phyloP scores from a whole-genome alignment of 1,140 invertebrate species.

The Leptopilina clavipes region DNA sequence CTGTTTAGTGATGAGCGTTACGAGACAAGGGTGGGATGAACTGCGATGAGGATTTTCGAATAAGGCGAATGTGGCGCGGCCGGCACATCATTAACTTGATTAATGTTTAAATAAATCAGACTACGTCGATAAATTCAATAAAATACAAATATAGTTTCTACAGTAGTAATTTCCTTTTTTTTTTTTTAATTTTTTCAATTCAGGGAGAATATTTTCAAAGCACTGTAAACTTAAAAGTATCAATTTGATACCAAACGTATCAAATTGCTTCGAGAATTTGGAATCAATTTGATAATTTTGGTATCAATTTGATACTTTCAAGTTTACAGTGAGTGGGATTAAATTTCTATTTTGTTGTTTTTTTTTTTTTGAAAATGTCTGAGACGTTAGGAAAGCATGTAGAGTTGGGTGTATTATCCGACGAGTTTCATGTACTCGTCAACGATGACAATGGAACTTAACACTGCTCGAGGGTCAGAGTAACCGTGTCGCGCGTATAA shows the following conservation, averaged over 20 bases:
- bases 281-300: too few relatives aligned
- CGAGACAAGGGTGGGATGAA: conserved; percentile 52
- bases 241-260: too few relatives aligned
- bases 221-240: too few relatives aligned
- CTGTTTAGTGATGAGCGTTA: conserved; percentile 65
- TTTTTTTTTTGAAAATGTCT: conserved; percentile 67
- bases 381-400: conserved; percentile 50
- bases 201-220: too few relatives aligned
- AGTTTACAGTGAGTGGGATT: too few relatives aligned
- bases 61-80: conserved; percentile 60
- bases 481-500: conserved; percentile 69
- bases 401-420: conserved; percentile 55
- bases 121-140: conserved; percentile 72
- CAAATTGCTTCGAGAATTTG: too few relatives aligned
- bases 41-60: conserved; percentile 45
- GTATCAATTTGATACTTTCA: too few relatives aligned
- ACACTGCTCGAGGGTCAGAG: conserved; percentile 66
- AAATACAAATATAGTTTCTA: too few relatives aligned
- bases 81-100: conserved; percentile 74
- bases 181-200: too few relatives aligned
- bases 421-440: conserved; percentile 63
- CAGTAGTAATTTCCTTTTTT: too few relatives aligned
- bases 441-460: conserved; percentile 70
- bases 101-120: conserved; percentile 75
- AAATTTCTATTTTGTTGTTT: too few relatives aligned